Evolutionary conservation across 2,797 vertebrate genomes (phyloP).

Genomic region (Gymnoscopelus braueri): DNA sequence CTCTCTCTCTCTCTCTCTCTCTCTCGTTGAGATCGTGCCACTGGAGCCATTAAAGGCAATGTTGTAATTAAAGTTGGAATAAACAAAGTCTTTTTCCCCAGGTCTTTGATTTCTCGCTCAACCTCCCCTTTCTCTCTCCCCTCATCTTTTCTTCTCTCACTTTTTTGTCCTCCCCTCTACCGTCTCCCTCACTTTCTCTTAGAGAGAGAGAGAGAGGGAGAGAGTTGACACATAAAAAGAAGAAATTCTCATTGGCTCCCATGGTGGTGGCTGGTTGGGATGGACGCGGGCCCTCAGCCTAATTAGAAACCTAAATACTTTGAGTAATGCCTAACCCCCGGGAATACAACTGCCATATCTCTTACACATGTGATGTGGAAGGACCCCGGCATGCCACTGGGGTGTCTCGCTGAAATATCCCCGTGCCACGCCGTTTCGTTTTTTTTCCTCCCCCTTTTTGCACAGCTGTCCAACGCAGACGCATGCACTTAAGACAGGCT

Average conservation of each 20-base stretch:
- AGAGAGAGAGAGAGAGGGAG: conserved; percentile 8
- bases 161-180: conserved; percentile 24
- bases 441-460: conserved; percentile 74
- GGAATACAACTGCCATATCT: conserved; percentile 95
- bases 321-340: conserved; percentile 90
- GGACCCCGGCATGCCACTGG: conserved; percentile 89
- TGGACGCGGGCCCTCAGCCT: conserved; percentile 86
- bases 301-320: conserved; percentile 99
- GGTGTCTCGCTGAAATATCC: conserved; percentile 96
- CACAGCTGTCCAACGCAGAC: conserved; percentile 97
- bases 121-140: conserved; percentile 53
- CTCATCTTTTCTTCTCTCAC: conserved; percentile 47
- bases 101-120: conserved; percentile 60
- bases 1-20: conserved; percentile 6
- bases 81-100: conserved; percentile 85
- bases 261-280: conserved; percentile 67
- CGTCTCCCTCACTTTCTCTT: neutral
- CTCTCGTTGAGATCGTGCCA: conserved; percentile 76
- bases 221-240: conserved; percentile 71
- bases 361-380: conserved; percentile 91
- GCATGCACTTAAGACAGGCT: conserved; percentile 91
- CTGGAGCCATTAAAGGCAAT: conserved; percentile 85
- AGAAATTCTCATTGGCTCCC: conserved; percentile 78
- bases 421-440: conserved; percentile 73
- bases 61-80: conserved; percentile 93